These are phyloP conservation scores for Zygaena filipendulae DNA, from an alignment of 2,888 invertebrate genomes.

Conservation along the genomic window DNA sequence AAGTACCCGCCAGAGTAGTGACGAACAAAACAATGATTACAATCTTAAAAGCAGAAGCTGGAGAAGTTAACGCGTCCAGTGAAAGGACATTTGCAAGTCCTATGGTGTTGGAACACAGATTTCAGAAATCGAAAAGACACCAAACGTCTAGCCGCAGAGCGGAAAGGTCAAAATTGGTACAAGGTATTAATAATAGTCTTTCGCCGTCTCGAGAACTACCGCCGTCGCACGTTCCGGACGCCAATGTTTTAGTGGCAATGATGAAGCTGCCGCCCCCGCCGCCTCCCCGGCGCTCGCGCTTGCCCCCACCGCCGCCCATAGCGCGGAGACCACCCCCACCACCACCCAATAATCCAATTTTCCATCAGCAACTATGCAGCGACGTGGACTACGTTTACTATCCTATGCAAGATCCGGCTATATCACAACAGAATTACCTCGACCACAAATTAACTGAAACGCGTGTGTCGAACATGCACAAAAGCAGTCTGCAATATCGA, in stretches of 20 bases:
- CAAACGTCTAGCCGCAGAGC: constrained; percentile 68
- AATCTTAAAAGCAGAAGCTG: constrained; percentile 80
- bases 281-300: constrained; percentile 67
- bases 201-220: constrained; percentile 55
- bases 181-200: constrained; percentile 52
- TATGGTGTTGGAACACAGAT: constrained; percentile 57
- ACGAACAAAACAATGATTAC: constrained; percentile 81
- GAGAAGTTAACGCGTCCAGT: constrained; percentile 72
- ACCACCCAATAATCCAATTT: constrained; percentile 86
- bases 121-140: constrained; percentile 59
- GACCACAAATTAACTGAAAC: constrained; percentile 87
- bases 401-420: constrained; percentile 87
- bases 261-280: constrained; percentile 71
- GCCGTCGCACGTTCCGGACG: constrained; percentile 36
- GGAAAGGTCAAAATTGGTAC: constrained; percentile 70
- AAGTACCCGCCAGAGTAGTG: constrained; percentile 80
- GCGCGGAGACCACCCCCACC: constrained; percentile 75
- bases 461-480: constrained; percentile 70
- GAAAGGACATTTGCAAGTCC: constrained; percentile 65
- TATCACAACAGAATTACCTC: constrained; percentile 91
- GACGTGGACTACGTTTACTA: constrained; percentile 94
- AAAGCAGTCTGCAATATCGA: constrained; percentile 80
- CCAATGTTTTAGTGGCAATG: constrained; percentile 69
- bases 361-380: constrained; percentile 89
- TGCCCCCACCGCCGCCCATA: constrained; percentile 76